Evolutionary conservation across 2,888 invertebrate species (phyloP).

Genomic region (Trachelus iudaicus): DNA sequence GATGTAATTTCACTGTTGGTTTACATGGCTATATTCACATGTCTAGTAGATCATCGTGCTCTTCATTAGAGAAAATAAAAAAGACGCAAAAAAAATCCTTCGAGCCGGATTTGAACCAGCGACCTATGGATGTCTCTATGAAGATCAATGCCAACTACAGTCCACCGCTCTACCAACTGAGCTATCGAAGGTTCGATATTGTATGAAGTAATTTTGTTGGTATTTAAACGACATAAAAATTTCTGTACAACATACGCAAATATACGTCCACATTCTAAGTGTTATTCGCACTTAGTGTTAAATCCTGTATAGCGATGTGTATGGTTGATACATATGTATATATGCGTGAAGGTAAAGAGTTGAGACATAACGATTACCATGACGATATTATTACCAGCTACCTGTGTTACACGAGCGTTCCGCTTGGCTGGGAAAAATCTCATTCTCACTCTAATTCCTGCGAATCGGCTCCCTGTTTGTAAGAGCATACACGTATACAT

Average conservation of each 20-base stretch:
- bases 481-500: background rate
- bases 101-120: slow-evolving; percentile 65
- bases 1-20: background rate
- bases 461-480: background rate
- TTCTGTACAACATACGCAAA: background rate
- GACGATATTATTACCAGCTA: slow-evolving; percentile 17
- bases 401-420: slow-evolving; percentile 39
- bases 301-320: background rate
- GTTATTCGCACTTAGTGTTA: background rate
- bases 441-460: slow-evolving; percentile 18
- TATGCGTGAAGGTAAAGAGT: background rate
- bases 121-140: slow-evolving; percentile 61
- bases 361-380: background rate
- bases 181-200: slow-evolving; percentile 55
- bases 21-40: background rate
- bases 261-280: background rate
- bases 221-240: background rate
- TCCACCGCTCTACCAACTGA: slow-evolving; percentile 67
- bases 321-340: background rate
- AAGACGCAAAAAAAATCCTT: slow-evolving; percentile 39
- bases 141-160: slow-evolving; percentile 51
- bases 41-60: background rate
- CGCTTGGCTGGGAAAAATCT: slow-evolving; percentile 31
- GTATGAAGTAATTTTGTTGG: no score
- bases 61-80: background rate